Conservation (phyloP, 2,888 invertebrate species). For the Iphiclides podalirius region DNA sequence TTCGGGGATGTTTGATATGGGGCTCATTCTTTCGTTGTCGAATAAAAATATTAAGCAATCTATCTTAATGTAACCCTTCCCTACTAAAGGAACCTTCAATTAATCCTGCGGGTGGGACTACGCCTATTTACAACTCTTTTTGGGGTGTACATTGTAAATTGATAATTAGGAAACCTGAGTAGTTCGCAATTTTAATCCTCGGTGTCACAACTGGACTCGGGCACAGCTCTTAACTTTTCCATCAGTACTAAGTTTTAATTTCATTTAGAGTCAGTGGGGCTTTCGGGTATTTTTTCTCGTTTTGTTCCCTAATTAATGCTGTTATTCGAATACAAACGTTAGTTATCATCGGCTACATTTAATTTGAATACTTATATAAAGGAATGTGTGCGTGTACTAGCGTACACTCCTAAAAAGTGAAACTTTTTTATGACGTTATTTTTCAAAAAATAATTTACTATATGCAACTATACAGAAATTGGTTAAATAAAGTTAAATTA, state of each 20-base stretch:
- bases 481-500: no score
- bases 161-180: conserved; percentile 30
- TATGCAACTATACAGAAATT: no score
- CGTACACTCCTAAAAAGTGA: no score
- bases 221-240: conserved; percentile 39
- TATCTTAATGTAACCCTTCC: conserved; percentile 17
- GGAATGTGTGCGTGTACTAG: no score
- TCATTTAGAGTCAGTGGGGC: conserved; percentile 52
- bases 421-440: no score
- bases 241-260: conserved; percentile 55
- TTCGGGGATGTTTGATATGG: conserved; percentile 6
- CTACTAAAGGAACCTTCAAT: conserved; percentile 9
- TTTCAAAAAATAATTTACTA: no score
- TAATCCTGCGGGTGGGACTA: conserved; percentile 8
- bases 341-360: no score
- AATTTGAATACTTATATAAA: no score
- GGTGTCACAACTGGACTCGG: conserved; percentile 25
- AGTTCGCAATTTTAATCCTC: conserved; percentile 23
- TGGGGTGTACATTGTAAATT: conserved; percentile 31
- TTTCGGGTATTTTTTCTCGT: conserved; percentile 37
- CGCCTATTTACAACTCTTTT: conserved; percentile 21
- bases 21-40: conserved; percentile 16
- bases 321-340: neutral
- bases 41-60: conserved; percentile 18
- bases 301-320: conserved; percentile 23